Conservation (phyloP, 2,888 invertebrate genomes). For the Andrena trimmerana region DNA sequence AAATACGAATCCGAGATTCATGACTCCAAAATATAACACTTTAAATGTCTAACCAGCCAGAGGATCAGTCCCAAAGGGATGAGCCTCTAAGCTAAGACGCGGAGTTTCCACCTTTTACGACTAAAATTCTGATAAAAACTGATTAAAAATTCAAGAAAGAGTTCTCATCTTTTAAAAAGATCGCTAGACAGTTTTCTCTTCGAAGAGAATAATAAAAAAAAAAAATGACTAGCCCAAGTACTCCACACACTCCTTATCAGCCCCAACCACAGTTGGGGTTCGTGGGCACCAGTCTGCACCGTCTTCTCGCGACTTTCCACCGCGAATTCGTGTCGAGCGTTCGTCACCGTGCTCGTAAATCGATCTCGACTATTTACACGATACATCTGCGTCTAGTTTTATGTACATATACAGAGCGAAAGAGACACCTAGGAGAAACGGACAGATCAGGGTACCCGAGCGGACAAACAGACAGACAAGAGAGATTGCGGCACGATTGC, state of each 20-base stretch:
- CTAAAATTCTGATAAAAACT: background rate
- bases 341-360: background rate
- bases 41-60: background rate
- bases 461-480: conserved; percentile 60
- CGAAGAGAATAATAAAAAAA: background rate
- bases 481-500: conserved; percentile 51
- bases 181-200: no score
- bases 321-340: background rate
- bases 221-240: background rate
- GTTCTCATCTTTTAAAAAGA: background rate
- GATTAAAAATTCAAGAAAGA: background rate
- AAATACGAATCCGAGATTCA: no score
- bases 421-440: conserved; percentile 55
- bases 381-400: conserved; percentile 14
- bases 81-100: background rate
- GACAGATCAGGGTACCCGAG: conserved; percentile 50
- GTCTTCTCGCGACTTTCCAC: background rate
- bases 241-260: background rate
- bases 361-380: conserved; percentile 20
- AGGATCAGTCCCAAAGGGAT: background rate
- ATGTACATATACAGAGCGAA: conserved; percentile 35
- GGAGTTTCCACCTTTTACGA: background rate
- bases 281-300: background rate
- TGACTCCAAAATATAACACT: no score
- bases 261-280: background rate